Percentiles rank a stretch among this genome's conserved stretches.
These are phyloP conservation scores for Rhea americana DNA, from an alignment of 2,113 vertebrate genomes.

Conservation along the genomic window DNA sequence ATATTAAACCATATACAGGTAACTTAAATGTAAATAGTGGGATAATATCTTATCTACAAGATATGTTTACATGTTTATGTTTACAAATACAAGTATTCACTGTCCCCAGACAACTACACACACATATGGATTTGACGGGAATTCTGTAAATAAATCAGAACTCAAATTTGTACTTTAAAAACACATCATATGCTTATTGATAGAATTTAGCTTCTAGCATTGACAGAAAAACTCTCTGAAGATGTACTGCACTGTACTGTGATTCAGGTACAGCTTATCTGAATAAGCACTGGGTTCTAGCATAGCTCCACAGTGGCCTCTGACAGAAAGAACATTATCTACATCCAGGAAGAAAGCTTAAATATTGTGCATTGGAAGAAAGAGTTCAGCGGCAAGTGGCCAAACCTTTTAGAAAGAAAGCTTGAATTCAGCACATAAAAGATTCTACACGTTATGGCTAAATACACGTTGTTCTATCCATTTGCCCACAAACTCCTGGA, in stretches of 20 bases:
- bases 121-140: neutral
- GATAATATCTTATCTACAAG: neutral
- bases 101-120: neutral
- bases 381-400: neutral
- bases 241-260: neutral
- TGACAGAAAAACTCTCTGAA: neutral
- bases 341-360: neutral
- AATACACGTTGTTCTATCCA: neutral
- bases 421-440: neutral
- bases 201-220: neutral
- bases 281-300: neutral
- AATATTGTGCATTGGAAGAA: neutral
- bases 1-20: neutral
- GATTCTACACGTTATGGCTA: neutral
- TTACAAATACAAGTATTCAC: neutral
- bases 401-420: neutral
- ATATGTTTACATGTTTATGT: neutral
- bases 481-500: neutral
- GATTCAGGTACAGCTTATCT: neutral
- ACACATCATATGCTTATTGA: neutral
- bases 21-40: neutral
- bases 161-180: neutral
- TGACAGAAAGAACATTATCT: neutral
- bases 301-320: neutral
- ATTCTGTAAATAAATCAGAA: conserved; percentile 6